Base-by-base conservation (phyloP, 1,140 invertebrate genomes). In the Zaprionus nigranus region DNA sequence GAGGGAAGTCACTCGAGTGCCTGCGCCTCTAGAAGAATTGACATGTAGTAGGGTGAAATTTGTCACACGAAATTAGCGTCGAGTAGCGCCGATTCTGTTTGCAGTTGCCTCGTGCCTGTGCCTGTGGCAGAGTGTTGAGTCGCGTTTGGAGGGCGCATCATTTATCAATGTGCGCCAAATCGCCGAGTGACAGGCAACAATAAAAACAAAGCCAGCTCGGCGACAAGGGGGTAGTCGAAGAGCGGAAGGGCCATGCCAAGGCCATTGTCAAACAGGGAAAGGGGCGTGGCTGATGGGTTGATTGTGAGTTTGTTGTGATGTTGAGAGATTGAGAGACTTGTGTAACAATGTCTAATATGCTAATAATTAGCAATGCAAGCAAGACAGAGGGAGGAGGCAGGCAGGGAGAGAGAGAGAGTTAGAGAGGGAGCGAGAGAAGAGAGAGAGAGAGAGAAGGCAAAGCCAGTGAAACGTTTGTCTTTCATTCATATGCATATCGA, bases 21-120 rank as follows among this genome's bases (percentile, higher is more conserved):
- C 76, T 51, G 62, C 53, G 43, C 46, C 69, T 59, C 30, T 40
- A 40, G 38, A 64, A 77, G 79, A 70, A 87, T 87, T 88, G 82
- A 86, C 79, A 77, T 86, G 65, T 77, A 75, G 73, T 72, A 75
- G 58, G 38, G 62, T 26, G 40, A 63, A 67, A 79, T 88, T 87
- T 87, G 84, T 87, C 83, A 87, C 84, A 87, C 78, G 74, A 87
- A 87, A 87, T 87, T 87, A 87, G 78, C 81, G 74, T 79, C 51
- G 70, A 69, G 60, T 53, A 36, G 30, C 30, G 30, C 9, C 30
- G 30, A 34, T 34, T 11, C 30, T 34, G 30, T 34, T 34, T 34
- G 30, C 30, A 34, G 30, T 34, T 34, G 30, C 2, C 9, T 34
- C 30, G 30, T 34, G 30, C 30, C 30, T 40, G 30, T 34, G 30